These are phyloP conservation scores for Maccullochella peelii DNA, from an alignment of 2,113 vertebrate genomes.

Conservation along the genomic window DNA sequence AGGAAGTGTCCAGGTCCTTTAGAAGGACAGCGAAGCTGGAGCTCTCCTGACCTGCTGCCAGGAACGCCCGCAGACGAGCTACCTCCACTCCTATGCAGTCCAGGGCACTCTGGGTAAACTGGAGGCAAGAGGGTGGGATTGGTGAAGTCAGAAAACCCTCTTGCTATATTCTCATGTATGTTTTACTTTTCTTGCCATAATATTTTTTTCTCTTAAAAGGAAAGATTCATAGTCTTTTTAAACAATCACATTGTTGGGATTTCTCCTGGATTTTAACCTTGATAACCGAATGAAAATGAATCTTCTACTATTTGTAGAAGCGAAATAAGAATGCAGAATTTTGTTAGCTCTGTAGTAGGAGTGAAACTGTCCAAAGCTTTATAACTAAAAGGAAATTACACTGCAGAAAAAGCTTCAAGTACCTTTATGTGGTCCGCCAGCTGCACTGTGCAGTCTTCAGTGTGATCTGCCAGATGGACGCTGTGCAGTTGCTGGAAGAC, in stretches of 20 bases:
- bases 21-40: constrained; percentile 88
- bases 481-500: constrained; percentile 92
- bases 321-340: not conserved
- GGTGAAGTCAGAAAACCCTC: not conserved
- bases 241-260: not conserved
- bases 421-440: constrained; percentile 94
- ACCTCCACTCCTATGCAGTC: constrained; percentile 97
- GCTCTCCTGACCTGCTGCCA: constrained; percentile 90
- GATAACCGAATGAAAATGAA: not conserved
- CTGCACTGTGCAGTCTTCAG: constrained; percentile 94
- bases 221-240: not conserved
- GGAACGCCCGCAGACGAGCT: constrained; percentile 89
- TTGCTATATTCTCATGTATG: not conserved
- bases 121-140: constrained; percentile 8
- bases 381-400: not conserved
- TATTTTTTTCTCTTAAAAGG: not conserved
- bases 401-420: not conserved
- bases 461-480: constrained; percentile 92
- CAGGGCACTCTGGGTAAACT: constrained; percentile 97
- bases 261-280: not conserved
- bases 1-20: constrained; percentile 95
- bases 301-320: not conserved
- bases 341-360: not conserved
- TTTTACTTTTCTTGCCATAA: not conserved
- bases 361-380: not conserved